Evolutionary conservation across 37 sponge, comb jelly and placozoan species (phyloP), one percentile per base, ranked within the genome.

Genomic region (Petrosia ficiformis): DNA sequence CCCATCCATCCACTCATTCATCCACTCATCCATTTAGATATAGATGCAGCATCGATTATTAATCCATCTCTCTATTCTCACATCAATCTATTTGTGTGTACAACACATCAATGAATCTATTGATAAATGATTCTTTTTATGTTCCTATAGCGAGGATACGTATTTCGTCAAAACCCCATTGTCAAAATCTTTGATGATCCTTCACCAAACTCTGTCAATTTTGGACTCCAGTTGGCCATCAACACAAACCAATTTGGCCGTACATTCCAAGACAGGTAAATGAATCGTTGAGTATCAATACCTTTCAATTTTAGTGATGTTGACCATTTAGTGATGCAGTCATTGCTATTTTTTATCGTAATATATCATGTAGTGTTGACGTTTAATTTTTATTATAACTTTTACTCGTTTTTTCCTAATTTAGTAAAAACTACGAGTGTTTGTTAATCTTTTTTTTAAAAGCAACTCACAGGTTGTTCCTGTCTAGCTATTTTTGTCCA

Each of bases 211-310:
- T 61, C 48, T 24, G 32, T 34, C 5, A 82, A 81, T 6, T 80
- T 97, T 41, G 79, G 86, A 0, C 82, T 97, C 8, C 85, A 88
- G 54, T 80, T 98, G 16, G 95, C 95, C 69, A 94, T 97, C 72
- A 94, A 97, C 90, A 97, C 98, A 14, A 85, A 83, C 81, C 98
- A 97, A 86, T 94, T 92, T 86, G 98, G 98, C 16, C 60, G 98
- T 31, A 97, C 98, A 24, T 97, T 97, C 73, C 95, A 97, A 52
- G 98, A 97, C 80, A 81, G 97, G 82, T 83, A 42, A 25, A 35
- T 2, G 28, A 28, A 40, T 21, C 42, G 24, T 0, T 5, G 24
- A 67, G 8, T n/a, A 67, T n/a, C n/a, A n/a, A n/a, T n/a, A n/a
- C n/a, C n/a, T n/a, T n/a, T n/a, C n/a, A n/a, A 10, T 68, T 28